Conservation (phyloP, 2,797 vertebrate species). For the Spinibarbus caldwelli region DNA sequence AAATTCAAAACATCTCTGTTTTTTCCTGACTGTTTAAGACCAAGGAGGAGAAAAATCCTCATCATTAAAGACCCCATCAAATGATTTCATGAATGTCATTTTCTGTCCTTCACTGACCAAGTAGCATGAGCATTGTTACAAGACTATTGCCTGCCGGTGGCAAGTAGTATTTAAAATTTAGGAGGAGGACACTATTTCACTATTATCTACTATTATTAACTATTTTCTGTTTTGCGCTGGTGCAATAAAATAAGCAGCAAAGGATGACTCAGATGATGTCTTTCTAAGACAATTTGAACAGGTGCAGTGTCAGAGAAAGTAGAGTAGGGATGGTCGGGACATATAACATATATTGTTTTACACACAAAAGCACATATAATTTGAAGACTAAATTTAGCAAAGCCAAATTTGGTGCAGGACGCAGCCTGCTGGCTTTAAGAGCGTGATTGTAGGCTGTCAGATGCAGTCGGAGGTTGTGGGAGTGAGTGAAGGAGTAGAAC, state of each 20-base stretch:
- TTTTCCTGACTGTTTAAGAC: too few species aligned
- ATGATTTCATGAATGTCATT: not conserved
- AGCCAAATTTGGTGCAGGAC: conserved; percentile 11
- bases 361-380: conserved; percentile 20
- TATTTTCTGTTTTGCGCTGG: not conserved
- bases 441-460: conserved; percentile 47
- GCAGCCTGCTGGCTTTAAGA: not conserved
- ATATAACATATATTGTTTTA: conserved; percentile 18
- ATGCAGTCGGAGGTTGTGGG: conserved; percentile 11
- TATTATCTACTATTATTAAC: too few species aligned
- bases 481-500: conserved; percentile 2
- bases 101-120: not conserved
- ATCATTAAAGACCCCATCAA: not conserved
- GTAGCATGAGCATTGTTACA: not conserved
- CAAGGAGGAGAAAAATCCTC: not conserved
- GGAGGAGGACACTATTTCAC: not conserved
- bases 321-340: not conserved
- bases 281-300: not conserved
- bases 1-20: not conserved
- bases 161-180: not conserved
- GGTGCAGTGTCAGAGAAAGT: conserved; percentile 4
- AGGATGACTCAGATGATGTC: not conserved
- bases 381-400: conserved; percentile 36
- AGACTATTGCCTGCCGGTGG: not conserved
- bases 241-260: not conserved